Conservation (phyloP, 2,113 vertebrate genomes). For the Pica pica region DNA sequence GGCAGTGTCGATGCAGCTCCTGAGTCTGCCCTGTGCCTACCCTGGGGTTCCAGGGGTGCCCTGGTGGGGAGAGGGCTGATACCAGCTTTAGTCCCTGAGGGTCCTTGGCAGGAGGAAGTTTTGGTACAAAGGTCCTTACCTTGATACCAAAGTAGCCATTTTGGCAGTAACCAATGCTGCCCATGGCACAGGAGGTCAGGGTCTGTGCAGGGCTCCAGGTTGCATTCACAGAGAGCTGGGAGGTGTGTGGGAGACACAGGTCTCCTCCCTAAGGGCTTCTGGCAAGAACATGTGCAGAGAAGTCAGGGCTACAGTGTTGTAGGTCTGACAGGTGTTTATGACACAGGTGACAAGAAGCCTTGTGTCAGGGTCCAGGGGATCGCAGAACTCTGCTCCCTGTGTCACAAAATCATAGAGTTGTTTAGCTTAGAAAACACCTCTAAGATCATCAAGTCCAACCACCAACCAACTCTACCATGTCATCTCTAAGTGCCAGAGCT, state of each 20-base stretch:
- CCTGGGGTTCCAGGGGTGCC: neutral
- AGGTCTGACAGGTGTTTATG: neutral
- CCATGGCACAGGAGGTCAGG: neutral
- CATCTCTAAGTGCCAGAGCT: neutral
- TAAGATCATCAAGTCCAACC: neutral
- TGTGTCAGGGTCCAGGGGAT: neutral
- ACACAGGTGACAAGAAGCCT: neutral
- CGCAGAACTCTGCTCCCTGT: neutral
- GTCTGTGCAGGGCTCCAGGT: neutral
- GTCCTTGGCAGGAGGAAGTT: neutral
- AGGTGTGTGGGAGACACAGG: neutral
- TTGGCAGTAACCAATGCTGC: neutral
- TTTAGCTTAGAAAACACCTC: neutral
- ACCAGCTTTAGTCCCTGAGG: neutral
- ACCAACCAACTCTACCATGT: no score
- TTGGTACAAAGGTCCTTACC: no score
- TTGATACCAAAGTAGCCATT: neutral
- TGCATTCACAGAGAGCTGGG: neutral
- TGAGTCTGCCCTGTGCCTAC: neutral
- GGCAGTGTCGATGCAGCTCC: fast-evolving
- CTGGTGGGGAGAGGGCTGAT: neutral
- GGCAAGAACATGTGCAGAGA: neutral
- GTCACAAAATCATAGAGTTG: neutral
- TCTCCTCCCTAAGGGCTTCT: neutral
- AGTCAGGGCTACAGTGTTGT: neutral